Evolutionary conservation across 2,888 invertebrate species (phyloP), one percentile per base, ranked within the genome.

Genomic region (Drosophila lacicola): DNA sequence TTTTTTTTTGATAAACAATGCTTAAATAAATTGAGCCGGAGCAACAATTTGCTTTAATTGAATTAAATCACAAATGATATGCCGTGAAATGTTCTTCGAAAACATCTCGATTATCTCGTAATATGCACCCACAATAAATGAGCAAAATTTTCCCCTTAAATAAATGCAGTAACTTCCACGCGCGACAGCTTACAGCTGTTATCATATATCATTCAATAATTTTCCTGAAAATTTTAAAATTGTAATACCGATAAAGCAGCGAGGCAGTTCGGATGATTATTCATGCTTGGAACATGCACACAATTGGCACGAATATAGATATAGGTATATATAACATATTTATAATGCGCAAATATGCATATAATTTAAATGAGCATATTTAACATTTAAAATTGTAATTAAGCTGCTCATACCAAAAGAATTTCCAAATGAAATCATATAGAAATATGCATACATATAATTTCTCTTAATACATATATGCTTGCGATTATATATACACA

Each of bases 291-390:
- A 25, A 44, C 17, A 37, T 19, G 45, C 50, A 45, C 34, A 66
- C 13, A 55, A 19, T 56, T 57, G 50, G 41, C 58, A 51, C 54
- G 54, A 58, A 45, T 36, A 51, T n/a, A 34, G 25, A 41, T 61
- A 41, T 37, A 42, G 14, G 13, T 46, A 44, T 25, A 10, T 46
- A 29, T 34, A 41, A 34, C 21, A 14, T n/a, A 34, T 10, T 14
- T 56, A 37, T 17, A 10, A 13, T 46, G 17, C 42, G 25, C 37
- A 57, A 19, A 54, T 39, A 60, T 56, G 44, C 39, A 63, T 37
- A 58, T 55, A 64, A 60, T 50, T 61, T 45, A n/a, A 49, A 72
- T 56, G 47, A 58, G 41, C 55, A 55, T 71, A 50, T 71, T 70
- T 41, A 55, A 21, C 44, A 56, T 72, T 60, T 60, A 49, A 76